These are phyloP conservation scores for Eristalinus aeneus DNA, from an alignment of 2,888 invertebrate genomes.

Conservation along the genomic window DNA sequence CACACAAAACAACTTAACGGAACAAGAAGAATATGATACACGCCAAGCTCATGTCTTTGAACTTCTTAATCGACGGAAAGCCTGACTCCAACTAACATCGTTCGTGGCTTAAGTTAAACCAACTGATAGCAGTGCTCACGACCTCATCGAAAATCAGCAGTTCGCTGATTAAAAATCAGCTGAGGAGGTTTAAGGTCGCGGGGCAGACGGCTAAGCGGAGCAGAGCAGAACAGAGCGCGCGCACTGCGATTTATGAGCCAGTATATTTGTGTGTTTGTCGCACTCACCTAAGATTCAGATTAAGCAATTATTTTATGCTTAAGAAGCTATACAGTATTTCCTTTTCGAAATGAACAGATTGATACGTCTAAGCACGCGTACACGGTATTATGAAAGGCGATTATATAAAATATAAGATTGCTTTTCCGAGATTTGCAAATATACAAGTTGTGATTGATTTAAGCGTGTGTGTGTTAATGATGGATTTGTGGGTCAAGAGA, in stretches of 20 bases:
- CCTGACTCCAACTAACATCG: constrained; percentile 55
- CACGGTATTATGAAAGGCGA: neutral
- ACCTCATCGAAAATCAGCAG: constrained; percentile 66
- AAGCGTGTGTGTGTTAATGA: neutral
- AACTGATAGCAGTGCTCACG: constrained; percentile 54
- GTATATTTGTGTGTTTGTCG: constrained; percentile 28
- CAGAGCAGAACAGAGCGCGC: constrained; percentile 1
- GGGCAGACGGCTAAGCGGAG: constrained; percentile 17
- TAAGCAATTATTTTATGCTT: neutral
- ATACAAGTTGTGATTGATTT: neutral
- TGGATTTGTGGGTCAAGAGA: neutral
- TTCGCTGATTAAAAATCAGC: constrained; percentile 66
- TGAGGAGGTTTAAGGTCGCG: constrained; percentile 62
- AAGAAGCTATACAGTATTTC: neutral
- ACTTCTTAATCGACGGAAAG: constrained; percentile 65
- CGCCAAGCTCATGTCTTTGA: constrained; percentile 41
- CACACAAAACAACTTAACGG: constrained; percentile 1
- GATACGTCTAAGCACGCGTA: neutral
- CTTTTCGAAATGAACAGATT: neutral
- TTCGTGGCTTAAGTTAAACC: constrained; percentile 43
- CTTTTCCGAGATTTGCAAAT: neutral
- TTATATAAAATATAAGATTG: neutral
- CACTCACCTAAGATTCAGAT: constrained; percentile 43
- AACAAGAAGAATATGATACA: constrained; percentile 26
- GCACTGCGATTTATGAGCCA: constrained; percentile 6